Conservation (phyloP, 64 coral and sea anemone genomes). For the Pachyseris speciosa region DNA sequence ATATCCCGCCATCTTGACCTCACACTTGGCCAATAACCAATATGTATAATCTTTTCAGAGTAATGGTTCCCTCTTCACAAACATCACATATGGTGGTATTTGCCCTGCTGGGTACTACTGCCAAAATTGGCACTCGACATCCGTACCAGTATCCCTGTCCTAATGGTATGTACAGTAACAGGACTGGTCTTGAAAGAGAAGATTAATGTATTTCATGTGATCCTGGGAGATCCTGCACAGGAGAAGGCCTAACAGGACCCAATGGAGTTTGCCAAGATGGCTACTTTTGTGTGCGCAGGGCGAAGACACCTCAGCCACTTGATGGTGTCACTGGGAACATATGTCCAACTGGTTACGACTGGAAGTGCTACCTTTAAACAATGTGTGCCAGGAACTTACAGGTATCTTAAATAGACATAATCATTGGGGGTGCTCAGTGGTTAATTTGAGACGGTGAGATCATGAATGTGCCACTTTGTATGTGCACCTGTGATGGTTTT, state of each 20-base stretch:
- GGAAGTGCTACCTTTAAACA: constrained; percentile 47
- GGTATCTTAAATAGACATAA: constrained; percentile 27
- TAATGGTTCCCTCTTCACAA: constrained; percentile 59
- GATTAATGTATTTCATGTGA: constrained; percentile 75
- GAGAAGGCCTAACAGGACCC: constrained; percentile 75
- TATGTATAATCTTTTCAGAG: constrained; percentile 71
- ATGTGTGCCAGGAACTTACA: constrained; percentile 88
- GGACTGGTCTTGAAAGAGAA: constrained; percentile 47
- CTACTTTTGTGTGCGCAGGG: constrained; percentile 70
- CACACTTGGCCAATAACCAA: no score
- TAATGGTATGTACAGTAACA: constrained; percentile 90
- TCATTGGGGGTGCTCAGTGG: neutral
- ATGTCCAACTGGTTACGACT: constrained; percentile 73
- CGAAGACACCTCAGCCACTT: constrained; percentile 74
- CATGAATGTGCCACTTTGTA: no score
- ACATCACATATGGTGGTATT: constrained; percentile 87
- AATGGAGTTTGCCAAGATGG: constrained; percentile 88
- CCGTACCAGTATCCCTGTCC: constrained; percentile 72
- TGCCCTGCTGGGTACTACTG: constrained; percentile 93
- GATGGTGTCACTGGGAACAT: constrained; percentile 89
- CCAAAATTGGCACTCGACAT: constrained; percentile 42
- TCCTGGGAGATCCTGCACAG: constrained; percentile 87
- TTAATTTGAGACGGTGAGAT: neutral
- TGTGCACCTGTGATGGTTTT: no score
- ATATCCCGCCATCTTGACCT: no score